phyloP scores from a whole-genome alignment of 2,113 vertebrate genomes.

The Dromaius novaehollandiae region DNA sequence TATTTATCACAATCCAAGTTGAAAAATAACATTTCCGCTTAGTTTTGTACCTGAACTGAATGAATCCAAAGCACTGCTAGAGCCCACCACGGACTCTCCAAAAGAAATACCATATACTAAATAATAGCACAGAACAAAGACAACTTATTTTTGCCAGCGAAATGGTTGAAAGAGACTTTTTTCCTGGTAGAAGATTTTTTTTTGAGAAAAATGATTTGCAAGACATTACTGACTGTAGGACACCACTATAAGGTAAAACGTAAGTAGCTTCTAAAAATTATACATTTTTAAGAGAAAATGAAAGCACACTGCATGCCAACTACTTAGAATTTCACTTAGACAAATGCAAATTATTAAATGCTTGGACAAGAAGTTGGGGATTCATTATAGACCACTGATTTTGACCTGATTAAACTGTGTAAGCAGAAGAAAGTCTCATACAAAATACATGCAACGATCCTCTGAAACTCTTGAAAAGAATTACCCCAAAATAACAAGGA shows the following conservation, averaged over 20 bases:
- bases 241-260: neutral
- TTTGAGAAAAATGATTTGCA: neutral
- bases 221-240: neutral
- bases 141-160: neutral
- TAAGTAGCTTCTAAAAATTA: neutral
- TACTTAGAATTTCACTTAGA: neutral
- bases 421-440: neutral
- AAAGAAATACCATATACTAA: neutral
- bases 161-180: neutral
- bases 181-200: neutral
- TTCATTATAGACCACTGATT: neutral
- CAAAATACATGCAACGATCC: neutral
- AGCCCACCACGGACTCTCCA: neutral
- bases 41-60: neutral
- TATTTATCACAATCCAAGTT: neutral
- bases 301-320: neutral
- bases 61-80: neutral
- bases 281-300: neutral
- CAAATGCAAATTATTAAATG: neutral
- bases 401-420: neutral
- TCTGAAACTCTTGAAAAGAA: neutral
- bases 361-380: neutral
- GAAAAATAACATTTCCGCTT: neutral
- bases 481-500: neutral
- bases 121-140: neutral